A percentile compares a stretch with the other conserved stretches of the same genome.
These are phyloP conservation scores for Dasyprocta punctata DNA, from an alignment of 2,113 vertebrate species.

Conservation along the genomic window DNA sequence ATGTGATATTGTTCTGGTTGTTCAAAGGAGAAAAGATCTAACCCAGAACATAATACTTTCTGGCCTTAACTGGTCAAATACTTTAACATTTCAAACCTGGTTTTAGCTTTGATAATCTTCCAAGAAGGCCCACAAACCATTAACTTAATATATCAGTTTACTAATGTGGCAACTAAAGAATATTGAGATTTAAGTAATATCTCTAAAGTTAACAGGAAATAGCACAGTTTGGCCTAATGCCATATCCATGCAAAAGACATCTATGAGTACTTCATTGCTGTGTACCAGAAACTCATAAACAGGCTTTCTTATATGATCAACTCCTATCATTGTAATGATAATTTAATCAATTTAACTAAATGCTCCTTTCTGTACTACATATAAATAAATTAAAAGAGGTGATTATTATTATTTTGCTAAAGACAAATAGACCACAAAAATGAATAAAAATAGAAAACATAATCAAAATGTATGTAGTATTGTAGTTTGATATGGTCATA, in stretches of 20 bases:
- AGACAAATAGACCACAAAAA: not conserved
- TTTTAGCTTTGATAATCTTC: conserved; percentile 27
- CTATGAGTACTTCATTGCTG: not conserved
- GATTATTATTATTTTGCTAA: not conserved
- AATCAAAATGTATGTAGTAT: not conserved
- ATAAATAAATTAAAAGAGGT: not conserved
- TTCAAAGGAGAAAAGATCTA: not conserved
- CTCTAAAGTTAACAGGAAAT: not conserved
- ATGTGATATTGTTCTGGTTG: not conserved
- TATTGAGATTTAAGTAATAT: not conserved
- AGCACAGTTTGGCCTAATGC: not conserved
- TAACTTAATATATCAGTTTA: not conserved
- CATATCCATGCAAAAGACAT: not conserved
- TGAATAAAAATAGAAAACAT: conserved; percentile 21
- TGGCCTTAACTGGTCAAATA: not conserved
- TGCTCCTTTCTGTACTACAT: not conserved
- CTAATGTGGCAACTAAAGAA: not conserved
- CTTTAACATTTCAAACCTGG: not conserved
- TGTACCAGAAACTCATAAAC: not conserved
- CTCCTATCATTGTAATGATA: not conserved
- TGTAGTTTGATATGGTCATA: not conserved
- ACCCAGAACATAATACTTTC: not conserved
- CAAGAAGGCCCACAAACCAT: not conserved
- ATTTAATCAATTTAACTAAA: not conserved
- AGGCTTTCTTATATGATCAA: not conserved